Evolutionary conservation across 2,888 invertebrate species (phyloP), one percentile per base, ranked within the genome.

Genomic region (Lutraria lutraria): DNA sequence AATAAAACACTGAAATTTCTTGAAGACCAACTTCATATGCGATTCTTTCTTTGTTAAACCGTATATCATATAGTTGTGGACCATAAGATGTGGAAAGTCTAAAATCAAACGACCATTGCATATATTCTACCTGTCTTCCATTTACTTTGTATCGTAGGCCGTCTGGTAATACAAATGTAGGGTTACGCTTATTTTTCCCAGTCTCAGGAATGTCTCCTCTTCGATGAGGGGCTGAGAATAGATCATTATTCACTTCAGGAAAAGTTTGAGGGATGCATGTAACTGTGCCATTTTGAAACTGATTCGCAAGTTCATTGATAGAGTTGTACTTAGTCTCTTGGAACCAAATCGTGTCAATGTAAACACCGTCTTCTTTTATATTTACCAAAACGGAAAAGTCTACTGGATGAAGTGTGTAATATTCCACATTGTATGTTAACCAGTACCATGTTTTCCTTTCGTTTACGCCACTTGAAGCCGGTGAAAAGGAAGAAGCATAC

Each of bases 21-120:
- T 95, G 95, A 52, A 95, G 90, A 72, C 95, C 94, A 10, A 95
- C 85, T 83, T 95, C 95, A 87, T 95, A 95, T 15, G 93, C 93
- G 10, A 96, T 94, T 83, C 94, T 85, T 87, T 95, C 92, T 81
- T 86, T 83, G 16, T 54, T 43, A 60, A 82, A 81, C 83, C 80
- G 0, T 12, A 95, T 91, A 81, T 95, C 94, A 88, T 93, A 94
- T 72, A 95, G 29, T 86, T 94, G 94, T 16, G 93, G 92, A 0
- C 95, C 95, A 6, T 91, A 88, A 6, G 90, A 88, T 15, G 94
- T 90, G 0, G 93, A 93, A 90, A 95, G 91, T 19, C 94, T 88
- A 60, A 94, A 93, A 87, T 95, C 92, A 89, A 96, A 95, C 12
- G 91, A 84, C 96, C 96, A 96, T 13, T 93, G 89, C 88, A 94